Conservation (phyloP, 2,797 vertebrate genomes). For the Xenops minutus region DNA sequence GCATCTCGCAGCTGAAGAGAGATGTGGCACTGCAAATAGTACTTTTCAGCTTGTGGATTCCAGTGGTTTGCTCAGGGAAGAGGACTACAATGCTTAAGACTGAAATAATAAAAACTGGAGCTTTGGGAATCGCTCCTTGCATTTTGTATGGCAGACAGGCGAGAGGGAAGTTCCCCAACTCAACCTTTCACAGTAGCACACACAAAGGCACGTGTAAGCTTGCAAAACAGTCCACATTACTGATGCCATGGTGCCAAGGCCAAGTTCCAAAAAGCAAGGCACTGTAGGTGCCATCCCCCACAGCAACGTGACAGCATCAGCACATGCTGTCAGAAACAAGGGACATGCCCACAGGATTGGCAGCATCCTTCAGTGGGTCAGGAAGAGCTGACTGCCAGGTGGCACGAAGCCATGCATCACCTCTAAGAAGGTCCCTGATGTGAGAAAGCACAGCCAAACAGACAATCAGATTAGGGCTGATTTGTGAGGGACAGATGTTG, state of each 20-base stretch:
- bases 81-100: neutral
- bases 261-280: neutral
- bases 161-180: neutral
- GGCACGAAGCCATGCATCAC: neutral
- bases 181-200: neutral
- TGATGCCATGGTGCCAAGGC: neutral
- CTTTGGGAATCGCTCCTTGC: neutral
- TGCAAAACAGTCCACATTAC: neutral
- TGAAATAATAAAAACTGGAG: neutral
- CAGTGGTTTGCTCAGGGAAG: neutral
- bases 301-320: accelerated
- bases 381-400: neutral
- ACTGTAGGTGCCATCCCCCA: neutral
- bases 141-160: neutral
- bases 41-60: neutral
- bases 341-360: neutral
- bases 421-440: neutral
- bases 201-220: neutral
- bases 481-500: neutral
- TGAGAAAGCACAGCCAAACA: neutral
- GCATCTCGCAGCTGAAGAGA: neutral
- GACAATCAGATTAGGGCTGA: neutral
- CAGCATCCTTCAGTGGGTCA: neutral
- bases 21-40: neutral
- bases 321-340: neutral